A percentile compares a stretch with the other conserved stretches of the same genome.
Conservation (phyloP, 2,888 invertebrate species). For the Pomacea canaliculata region DNA sequence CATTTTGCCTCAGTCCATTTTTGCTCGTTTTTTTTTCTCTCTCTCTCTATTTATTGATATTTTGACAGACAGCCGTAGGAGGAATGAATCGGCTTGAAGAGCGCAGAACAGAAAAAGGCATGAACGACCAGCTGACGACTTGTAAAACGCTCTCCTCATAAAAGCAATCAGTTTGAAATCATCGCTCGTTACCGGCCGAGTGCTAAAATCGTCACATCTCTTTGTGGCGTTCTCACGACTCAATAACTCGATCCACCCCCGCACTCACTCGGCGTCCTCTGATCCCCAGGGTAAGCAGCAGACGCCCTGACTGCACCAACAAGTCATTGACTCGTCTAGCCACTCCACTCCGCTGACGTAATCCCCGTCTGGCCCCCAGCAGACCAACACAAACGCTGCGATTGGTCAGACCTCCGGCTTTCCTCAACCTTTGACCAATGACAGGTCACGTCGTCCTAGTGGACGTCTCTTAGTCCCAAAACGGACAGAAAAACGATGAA, state of each 20-base stretch:
- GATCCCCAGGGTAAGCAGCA: background rate
- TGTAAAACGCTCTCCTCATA: background rate
- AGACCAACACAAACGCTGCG: background rate
- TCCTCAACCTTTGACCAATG: constrained; percentile 14
- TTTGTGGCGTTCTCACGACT: background rate
- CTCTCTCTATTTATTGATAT: too few species aligned
- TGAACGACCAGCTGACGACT: background rate
- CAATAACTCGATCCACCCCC: background rate
- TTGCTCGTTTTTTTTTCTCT: too few species aligned
- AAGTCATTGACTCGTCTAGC: constrained; percentile 22
- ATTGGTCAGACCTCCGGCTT: constrained; percentile 1
- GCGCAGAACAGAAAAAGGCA: background rate
- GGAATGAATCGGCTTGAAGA: too few species aligned
- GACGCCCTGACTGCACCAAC: constrained; percentile 15
- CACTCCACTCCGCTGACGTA: constrained; percentile 11
- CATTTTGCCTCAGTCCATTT: too few species aligned
- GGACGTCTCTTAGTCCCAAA: too few species aligned
- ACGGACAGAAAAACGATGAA: too few species aligned
- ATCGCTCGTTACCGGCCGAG: constrained; percentile 11
- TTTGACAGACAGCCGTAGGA: too few species aligned
- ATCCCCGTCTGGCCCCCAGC: constrained; percentile 14
- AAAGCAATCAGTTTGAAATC: constrained; percentile 15
- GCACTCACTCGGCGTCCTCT: too few species aligned
- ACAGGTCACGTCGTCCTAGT: background rate
- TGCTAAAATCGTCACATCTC: constrained; percentile 1